Evolutionary conservation across 1,140 invertebrate genomes (phyloP).

Genomic region (Rhopalosiphum maidis): DNA sequence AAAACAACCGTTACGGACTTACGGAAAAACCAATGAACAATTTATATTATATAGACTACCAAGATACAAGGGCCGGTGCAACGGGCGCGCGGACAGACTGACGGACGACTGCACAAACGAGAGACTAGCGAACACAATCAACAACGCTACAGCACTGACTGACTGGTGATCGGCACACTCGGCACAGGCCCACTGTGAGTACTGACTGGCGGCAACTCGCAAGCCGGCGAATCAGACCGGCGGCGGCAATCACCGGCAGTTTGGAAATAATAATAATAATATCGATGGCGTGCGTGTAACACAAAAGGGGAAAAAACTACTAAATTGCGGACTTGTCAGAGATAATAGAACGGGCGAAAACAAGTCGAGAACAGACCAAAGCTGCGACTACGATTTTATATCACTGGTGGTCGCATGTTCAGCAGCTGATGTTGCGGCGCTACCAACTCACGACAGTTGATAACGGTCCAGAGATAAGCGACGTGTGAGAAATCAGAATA

Average conservation of each 20-base stretch:
- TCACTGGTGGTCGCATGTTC: not conserved
- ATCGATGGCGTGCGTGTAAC: not conserved
- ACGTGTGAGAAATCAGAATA: not conserved
- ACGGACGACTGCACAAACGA: not conserved
- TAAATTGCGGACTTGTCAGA: not conserved
- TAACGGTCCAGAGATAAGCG: not conserved
- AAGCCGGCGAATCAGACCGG: not conserved
- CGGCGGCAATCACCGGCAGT: conserved; percentile 21
- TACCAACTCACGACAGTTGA: not conserved
- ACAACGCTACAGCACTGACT: not conserved
- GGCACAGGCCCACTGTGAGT: no score
- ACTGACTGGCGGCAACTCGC: not conserved
- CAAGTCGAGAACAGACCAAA: not conserved
- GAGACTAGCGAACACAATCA: not conserved
- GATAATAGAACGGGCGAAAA: not conserved
- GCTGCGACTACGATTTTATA: not conserved
- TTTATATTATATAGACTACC: not conserved
- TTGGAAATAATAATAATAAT: conserved; percentile 9
- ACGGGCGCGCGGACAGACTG: not conserved
- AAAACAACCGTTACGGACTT: not conserved
- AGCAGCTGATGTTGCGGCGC: not conserved
- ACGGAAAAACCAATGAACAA: not conserved
- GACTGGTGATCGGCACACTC: not conserved
- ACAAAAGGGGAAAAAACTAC: not conserved
- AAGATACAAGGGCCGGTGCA: not conserved